Evolutionary conservation across 2,797 vertebrate genomes (phyloP), one percentile per base, ranked within the genome.

Genomic region (Hippopotamyrus pictus): DNA sequence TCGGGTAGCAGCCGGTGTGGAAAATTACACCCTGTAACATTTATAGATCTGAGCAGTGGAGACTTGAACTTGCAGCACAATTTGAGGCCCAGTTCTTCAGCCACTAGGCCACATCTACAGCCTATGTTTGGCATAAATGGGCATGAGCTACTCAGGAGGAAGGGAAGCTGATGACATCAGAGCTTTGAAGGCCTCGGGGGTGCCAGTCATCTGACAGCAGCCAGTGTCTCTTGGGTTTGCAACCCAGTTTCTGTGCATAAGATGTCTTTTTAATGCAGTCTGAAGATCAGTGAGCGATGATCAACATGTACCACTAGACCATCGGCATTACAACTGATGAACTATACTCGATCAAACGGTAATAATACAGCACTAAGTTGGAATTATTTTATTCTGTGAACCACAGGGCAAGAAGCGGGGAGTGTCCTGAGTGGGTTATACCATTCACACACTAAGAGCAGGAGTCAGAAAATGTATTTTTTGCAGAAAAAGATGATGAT

Each of bases 191-290:
- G 51, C 54, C 84, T 86, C 51, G 25, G 33, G 33, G 51, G 51
- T 87, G 86, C 12, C 53, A 41, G 86, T 87, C 86, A 87, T 87
- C 29, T 87, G 86, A 41, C 53, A 87, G 51, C 86, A 57, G 51
- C 51, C 14, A 14, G 17, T 37, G 51, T 87, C 51, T 87, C 86
- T 59, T 87, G 86, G 86, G 51, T 57, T 87, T 57, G 51, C 29
- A 33, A 87, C 86, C 86, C 53, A 59, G 86, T 59, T 87, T 37
- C 37, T n/a, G 53, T 85, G 46, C 48, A 51, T 51, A 51, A 59
- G 37, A 59, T 37, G 53, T 57, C 46, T 57, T 54, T 57, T 57
- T 41, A 54, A 87, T 54, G 29, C 85, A 25, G 44, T 57, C 29
- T 37, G 51, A 59, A 59, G 29, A 41, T 37, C 54, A 87, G 54